Evolutionary conservation across 1,140 invertebrate genomes (phyloP).

Genomic region (Dreissena rostriformis): DNA sequence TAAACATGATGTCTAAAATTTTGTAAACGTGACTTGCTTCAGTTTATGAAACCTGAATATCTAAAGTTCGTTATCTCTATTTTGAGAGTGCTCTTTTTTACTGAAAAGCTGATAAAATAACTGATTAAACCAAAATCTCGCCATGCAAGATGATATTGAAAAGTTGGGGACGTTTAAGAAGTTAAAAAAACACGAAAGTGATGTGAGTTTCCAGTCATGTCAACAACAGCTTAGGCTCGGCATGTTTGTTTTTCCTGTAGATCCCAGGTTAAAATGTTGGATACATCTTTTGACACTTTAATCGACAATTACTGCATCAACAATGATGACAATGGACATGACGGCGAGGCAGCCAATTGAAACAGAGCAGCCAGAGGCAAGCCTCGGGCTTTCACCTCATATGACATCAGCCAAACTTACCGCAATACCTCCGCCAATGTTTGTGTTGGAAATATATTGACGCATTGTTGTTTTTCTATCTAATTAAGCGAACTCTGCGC

Average conservation of each 20-base stretch:
- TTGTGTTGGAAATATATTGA: no score
- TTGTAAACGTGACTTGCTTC: no score
- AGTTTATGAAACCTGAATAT: no score
- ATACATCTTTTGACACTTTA: conserved; percentile 49
- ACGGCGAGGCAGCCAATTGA: not conserved
- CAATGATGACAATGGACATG: conserved; percentile 6
- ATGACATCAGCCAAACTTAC: conserved; percentile 26
- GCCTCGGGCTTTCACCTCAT: conserved; percentile 15
- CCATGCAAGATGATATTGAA: no score
- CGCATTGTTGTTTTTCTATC: no score
- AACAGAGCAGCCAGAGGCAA: conserved; percentile 9
- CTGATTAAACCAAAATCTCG: no score
- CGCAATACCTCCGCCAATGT: no score
- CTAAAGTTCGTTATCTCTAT: no score
- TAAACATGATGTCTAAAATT: no score
- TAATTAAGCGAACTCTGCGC: no score
- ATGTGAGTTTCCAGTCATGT: conserved; percentile 16
- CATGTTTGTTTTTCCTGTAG: conserved; percentile 42
- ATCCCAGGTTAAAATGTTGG: conserved; percentile 39
- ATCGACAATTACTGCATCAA: conserved; percentile 40
- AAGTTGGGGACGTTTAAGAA: conserved; percentile 10
- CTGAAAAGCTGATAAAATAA: no score
- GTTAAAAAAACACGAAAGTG: conserved; percentile 24
- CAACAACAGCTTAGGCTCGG: not conserved
- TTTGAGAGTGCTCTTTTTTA: no score